Evolutionary conservation across 2,888 invertebrate species (phyloP), one percentile per base, ranked within the genome.

Genomic region (Criorhina ranunculi): DNA sequence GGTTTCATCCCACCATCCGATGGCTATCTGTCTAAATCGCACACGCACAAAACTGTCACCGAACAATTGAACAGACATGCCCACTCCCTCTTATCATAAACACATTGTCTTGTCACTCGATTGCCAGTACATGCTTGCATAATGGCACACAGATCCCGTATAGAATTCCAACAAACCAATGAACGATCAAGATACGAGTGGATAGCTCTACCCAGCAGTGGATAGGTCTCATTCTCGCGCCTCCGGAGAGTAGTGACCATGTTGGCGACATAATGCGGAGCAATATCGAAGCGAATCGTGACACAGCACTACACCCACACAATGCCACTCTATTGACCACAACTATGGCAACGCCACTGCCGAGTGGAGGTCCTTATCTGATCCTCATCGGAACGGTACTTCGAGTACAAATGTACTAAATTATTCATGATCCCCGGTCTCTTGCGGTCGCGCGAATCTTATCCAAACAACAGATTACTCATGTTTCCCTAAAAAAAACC

Each of bases 371-470:
- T 85, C 80, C 83, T 80, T 85, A 85, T 85, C 85, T 70, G 80
- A 80, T 70, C 70, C 80, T 60, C 85, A 85, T 80, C 85, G 80
- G 40, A 80, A 85, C 85, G 85, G 85, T 85, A 85, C 85, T 70
- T 80, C 79, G 85, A 85, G 85, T 85, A 85, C 80, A 85, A 85
- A 85, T 85, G 80, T 72, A 85, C 80, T 80, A 85, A 85, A 85
- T 85, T 85, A 85, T 85, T 85, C 85, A 85, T 80, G 85, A 76
- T 70, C 44, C n/a, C 76, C 75, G 75, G 33, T 69, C 72, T 72
- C 60, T 51, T 19, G 17, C 15, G 37, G 24, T 37, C 42, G 35
- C 67, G 78, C 72, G 67, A 73, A 83, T 79, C 79, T 75, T 73
- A 75, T 79, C 79, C 73, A 62, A 83, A 73, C 83, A 83, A 69